A percentile compares a stretch with the other conserved stretches of the same genome.
Evolutionary conservation across 2,113 vertebrate genomes (phyloP).

Genomic region (Cheirogaleus medius): DNA sequence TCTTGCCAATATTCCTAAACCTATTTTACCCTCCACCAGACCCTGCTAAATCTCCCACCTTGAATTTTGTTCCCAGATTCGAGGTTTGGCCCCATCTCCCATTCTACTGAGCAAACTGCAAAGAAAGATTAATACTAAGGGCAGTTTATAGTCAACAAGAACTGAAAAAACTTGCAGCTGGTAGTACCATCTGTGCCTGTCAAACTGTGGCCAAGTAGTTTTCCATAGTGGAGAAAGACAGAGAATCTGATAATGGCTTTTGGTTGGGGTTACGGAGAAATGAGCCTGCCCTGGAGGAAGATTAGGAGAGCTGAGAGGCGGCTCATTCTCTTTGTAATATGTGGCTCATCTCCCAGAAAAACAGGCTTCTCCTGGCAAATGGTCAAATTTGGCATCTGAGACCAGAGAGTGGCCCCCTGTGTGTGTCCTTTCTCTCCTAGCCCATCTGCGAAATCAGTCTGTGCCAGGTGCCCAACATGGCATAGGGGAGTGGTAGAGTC

Average conservation of each 20-base stretch:
- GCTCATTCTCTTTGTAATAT: slow-evolving; percentile 9
- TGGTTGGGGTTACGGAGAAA: slow-evolving; percentile 47
- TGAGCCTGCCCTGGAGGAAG: slow-evolving; percentile 29
- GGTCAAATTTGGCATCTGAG: slow-evolving; percentile 37
- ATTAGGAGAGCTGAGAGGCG: slow-evolving; percentile 13
- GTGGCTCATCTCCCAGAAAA: slow-evolving; percentile 66
- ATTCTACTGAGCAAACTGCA: slow-evolving; percentile 42
- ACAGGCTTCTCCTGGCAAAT: slow-evolving; percentile 64
- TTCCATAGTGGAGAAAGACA: slow-evolving; percentile 49
- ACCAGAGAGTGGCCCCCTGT: not conserved
- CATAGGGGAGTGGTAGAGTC: slow-evolving; percentile 39
- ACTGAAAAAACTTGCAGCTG: slow-evolving; percentile 59
- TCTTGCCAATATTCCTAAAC: slow-evolving; percentile 18
- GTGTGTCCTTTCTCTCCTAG: not conserved
- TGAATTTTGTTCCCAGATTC: slow-evolving; percentile 41
- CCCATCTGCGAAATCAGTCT: not conserved
- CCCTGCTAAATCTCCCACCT: not conserved
- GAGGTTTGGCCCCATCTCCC: not conserved
- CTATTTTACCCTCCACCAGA: not conserved
- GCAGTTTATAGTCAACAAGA: slow-evolving; percentile 68
- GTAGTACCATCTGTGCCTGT: slow-evolving; percentile 61
- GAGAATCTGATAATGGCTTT: slow-evolving; percentile 54
- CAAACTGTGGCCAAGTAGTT: slow-evolving; percentile 61
- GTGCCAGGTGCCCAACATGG: slow-evolving; percentile 1
- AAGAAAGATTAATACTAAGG: slow-evolving; percentile 64